These are phyloP conservation scores for Pammene fasciana DNA, from an alignment of 2,888 invertebrate genomes.

Conservation along the genomic window DNA sequence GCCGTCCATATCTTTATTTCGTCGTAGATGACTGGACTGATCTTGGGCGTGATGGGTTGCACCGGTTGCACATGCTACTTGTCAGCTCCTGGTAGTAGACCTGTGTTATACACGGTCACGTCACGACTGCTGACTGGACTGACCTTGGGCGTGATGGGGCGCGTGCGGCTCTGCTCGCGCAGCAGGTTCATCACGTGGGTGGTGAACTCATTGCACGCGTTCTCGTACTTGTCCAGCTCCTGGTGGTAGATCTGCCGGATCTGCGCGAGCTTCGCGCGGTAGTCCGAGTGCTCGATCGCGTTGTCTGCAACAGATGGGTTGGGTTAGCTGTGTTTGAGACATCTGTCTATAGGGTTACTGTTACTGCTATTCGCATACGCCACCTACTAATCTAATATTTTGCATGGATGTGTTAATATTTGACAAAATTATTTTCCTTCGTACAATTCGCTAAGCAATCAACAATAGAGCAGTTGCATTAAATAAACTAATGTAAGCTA, in stretches of 20 bases:
- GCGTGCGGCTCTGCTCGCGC: conserved; percentile 97
- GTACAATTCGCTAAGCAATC: conserved; percentile 3
- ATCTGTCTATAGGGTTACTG: too few relatives aligned
- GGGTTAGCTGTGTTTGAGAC: background rate
- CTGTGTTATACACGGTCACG: too few relatives aligned
- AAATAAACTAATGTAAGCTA: background rate
- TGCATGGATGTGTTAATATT: too few relatives aligned
- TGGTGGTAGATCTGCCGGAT: conserved; percentile 99
- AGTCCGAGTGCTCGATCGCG: conserved; percentile 99
- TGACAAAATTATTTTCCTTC: too few relatives aligned
- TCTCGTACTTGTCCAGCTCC: conserved; percentile 99
- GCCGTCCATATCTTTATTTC: too few relatives aligned
- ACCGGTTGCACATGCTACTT: too few relatives aligned
- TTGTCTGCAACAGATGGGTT: conserved; percentile 88
- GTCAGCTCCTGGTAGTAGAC: too few relatives aligned
- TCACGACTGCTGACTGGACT: background rate
- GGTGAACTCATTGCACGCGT: conserved; percentile 99
- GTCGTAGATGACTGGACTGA: conserved; percentile 42
- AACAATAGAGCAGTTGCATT: background rate
- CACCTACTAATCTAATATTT: too few relatives aligned
- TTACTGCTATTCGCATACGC: too few relatives aligned
- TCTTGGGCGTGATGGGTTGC: conserved; percentile 97
- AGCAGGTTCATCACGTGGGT: conserved; percentile 99
- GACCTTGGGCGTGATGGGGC: conserved; percentile 97
- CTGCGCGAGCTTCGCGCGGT: conserved; percentile 98